A percentile compares a stretch with the other conserved stretches of the same genome.
Conservation (phyloP, 2,797 vertebrate species). For the Urocyon cinereoargenteus region DNA sequence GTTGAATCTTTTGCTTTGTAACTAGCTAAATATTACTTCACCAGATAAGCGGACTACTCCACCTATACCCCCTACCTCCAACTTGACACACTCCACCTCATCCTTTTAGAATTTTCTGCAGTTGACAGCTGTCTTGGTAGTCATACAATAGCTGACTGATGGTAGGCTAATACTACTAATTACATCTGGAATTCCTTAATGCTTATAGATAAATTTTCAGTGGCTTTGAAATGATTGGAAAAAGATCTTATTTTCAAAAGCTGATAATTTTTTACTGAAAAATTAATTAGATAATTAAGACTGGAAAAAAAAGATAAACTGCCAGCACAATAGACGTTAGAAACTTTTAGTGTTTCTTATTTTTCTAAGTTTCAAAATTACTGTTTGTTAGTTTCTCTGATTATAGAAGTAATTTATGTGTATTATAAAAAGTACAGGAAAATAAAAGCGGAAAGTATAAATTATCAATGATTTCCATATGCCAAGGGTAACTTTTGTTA, state of each 20-base stretch:
- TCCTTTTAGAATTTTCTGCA: conserved; percentile 12
- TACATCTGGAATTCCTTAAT: not conserved
- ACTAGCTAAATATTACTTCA: not conserved
- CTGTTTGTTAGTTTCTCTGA: conserved; percentile 45
- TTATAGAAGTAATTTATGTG: conserved; percentile 5
- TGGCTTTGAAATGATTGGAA: conserved; percentile 31
- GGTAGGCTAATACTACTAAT: not conserved
- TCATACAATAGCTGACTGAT: not conserved
- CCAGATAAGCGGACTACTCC: not conserved
- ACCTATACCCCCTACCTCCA: not conserved
- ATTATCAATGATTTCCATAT: conserved; percentile 33
- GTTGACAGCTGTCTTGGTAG: not conserved
- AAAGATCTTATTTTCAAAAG: conserved; percentile 44
- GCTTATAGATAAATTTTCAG: not conserved
- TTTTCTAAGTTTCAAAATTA: conserved; percentile 30
- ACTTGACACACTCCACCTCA: not conserved
- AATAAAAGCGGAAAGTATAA: conserved; percentile 39
- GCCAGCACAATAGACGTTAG: not conserved
- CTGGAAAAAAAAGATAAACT: not conserved
- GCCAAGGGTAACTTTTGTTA: not conserved
- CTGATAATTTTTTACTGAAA: not conserved
- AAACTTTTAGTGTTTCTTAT: conserved; percentile 14
- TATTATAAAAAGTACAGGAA: not conserved
- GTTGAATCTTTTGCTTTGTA: not conserved
- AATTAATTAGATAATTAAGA: not conserved